phyloP scores from a whole-genome alignment of 1,140 invertebrate genomes.

The Xylocopa sonorina region DNA sequence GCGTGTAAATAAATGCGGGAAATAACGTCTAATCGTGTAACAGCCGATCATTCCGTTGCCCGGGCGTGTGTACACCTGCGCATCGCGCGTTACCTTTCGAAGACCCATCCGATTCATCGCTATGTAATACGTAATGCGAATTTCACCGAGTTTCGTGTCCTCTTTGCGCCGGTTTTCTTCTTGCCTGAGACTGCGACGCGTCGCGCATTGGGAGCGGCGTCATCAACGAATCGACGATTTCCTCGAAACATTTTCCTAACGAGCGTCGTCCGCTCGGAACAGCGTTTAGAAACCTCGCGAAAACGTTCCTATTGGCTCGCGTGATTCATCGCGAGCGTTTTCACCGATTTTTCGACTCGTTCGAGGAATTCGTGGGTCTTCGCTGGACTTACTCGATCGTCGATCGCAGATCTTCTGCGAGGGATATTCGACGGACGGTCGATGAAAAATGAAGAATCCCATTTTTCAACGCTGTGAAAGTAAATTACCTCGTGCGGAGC shows the following conservation, averaged over 20 bases:
- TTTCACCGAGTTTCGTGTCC: slow-evolving; percentile 48
- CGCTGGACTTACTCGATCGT: neutral
- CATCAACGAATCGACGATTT: neutral
- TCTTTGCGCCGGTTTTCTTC: slow-evolving; percentile 31
- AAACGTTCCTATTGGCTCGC: too few relatives aligned
- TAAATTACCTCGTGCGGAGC: slow-evolving; percentile 24
- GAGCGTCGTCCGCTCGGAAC: too few relatives aligned
- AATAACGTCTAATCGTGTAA: slow-evolving; percentile 47
- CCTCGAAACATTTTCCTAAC: neutral
- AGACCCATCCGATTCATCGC: slow-evolving; percentile 40
- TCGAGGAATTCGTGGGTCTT: neutral
- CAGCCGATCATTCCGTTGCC: slow-evolving; percentile 31
- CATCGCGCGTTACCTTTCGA: slow-evolving; percentile 36
- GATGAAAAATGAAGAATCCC: slow-evolving; percentile 24
- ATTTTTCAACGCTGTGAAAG: slow-evolving; percentile 19
- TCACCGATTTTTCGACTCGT: too few relatives aligned
- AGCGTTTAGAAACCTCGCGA: too few relatives aligned
- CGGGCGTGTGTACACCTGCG: slow-evolving; percentile 8
- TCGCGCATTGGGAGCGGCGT: neutral
- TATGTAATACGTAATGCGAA: slow-evolving; percentile 46
- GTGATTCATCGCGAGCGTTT: too few relatives aligned
- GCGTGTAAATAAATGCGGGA: slow-evolving; percentile 43
- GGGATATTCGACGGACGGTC: neutral
- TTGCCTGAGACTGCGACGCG: slow-evolving; percentile 30
- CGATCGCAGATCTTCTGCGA: neutral